Percentiles rank a stretch among this genome's conserved stretches.
Evolutionary conservation across 2,797 vertebrate species (phyloP).

Genomic region (Leptatherina wallacei): DNA sequence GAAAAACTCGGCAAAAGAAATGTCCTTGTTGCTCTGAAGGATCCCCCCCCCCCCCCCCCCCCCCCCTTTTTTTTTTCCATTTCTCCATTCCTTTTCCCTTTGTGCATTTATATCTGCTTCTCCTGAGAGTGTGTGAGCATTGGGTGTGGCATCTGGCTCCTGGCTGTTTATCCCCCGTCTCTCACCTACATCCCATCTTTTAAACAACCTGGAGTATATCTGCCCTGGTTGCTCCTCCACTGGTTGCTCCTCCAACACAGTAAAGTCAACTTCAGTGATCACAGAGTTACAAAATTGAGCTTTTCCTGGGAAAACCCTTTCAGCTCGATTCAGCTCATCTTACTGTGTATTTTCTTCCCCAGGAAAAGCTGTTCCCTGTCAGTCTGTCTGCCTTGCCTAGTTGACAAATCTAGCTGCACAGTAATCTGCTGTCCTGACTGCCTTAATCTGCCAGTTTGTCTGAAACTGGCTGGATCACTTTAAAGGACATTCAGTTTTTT

Average conservation of each 20-base stretch:
- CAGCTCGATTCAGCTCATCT: not conserved
- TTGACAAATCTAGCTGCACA: not conserved
- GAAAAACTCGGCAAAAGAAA: not conserved
- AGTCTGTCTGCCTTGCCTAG: not conserved
- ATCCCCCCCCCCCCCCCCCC: too few relatives aligned
- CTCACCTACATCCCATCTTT: too few relatives aligned
- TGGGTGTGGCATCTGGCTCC: too few relatives aligned
- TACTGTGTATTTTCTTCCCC: not conserved
- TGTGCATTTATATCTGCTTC: not conserved
- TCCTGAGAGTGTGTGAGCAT: not conserved
- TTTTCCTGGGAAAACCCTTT: not conserved
- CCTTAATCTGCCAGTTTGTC: too few relatives aligned
- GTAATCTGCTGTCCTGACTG: not conserved
- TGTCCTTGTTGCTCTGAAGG: not conserved
- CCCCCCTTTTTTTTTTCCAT: not conserved
- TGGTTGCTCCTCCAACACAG: not conserved
- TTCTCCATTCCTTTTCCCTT: not conserved
- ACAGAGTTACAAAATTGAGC: too few relatives aligned
- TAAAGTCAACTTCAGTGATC: not conserved
- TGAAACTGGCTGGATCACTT: not conserved
- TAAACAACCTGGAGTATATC: too few relatives aligned
- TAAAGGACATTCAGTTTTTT: not conserved
- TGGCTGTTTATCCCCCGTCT: too few relatives aligned
- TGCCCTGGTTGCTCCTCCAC: too few relatives aligned
- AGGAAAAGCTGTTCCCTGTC: not conserved